These are phyloP conservation scores for Corvus cornix DNA, from an alignment of 2,113 vertebrate species.

Conservation along the genomic window DNA sequence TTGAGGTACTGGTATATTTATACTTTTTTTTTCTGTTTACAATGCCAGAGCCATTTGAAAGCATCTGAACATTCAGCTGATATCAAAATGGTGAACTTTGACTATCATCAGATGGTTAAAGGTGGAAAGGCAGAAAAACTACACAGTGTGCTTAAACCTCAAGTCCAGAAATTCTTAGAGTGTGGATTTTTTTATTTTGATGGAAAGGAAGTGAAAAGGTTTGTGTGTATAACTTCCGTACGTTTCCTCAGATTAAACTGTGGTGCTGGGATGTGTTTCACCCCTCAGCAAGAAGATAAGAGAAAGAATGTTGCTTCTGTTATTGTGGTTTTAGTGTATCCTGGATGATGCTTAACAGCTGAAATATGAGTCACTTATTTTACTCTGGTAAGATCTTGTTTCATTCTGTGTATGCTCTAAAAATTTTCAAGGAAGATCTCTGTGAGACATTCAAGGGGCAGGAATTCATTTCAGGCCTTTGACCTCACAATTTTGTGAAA, in stretches of 20 bases:
- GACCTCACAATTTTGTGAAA: background rate
- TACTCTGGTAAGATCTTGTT: background rate
- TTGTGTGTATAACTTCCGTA: constrained; percentile 11
- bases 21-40: background rate
- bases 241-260: background rate
- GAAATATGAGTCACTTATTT: background rate
- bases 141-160: constrained; percentile 87
- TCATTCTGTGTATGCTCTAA: background rate
- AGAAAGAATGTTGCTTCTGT: background rate
- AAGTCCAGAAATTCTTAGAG: constrained; percentile 89
- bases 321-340: background rate
- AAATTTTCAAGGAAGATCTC: background rate
- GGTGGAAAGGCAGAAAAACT: constrained; percentile 95
- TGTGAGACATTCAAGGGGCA: background rate
- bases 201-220: constrained; percentile 89
- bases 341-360: background rate
- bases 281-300: background rate
- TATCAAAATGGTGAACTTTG: constrained; percentile 95
- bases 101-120: constrained; percentile 98
- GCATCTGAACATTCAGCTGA: constrained; percentile 88
- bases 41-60: constrained; percentile 91
- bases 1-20: background rate
- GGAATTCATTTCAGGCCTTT: background rate
- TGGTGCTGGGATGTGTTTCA: background rate
- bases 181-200: constrained; percentile 94